Base-by-base conservation (phyloP, 1,140 invertebrate genomes). In the Drosophila miranda region DNA sequence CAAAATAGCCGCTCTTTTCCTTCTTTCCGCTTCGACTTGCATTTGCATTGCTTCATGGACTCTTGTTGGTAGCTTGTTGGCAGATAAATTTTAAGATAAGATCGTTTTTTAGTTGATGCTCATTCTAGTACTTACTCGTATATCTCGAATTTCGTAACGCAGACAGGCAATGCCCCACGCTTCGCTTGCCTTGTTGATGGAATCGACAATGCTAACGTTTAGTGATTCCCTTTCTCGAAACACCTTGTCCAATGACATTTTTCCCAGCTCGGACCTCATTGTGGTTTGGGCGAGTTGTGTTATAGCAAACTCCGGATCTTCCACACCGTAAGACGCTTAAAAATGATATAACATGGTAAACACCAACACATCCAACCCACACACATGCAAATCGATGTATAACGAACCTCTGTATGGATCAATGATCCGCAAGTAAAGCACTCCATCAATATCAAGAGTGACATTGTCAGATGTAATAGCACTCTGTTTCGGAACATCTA, bases 11-110 rank as follows among this genome's bases (percentile, higher is more conserved):
- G 99, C 99, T 87, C 99, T 93, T 91, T 99, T 99, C 89, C 96
- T 96, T 52, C 99, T 92, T 91, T 99, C 99, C 0, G 98, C 98
- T 93, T 99, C 98, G 0, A 99, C 98, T 93, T 99, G 99, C 98
- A 99, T 99, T 92, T 99, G 99, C 99, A 99, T 99, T 5, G 99
- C 99, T 92, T 99, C 98, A 89, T 99, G 97, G 4, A 99, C 97
- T 91, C 97, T 94, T 2, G 92, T 91, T 7, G 99, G 99, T 74
- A 99, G 92, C 77, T 90, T 38, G 34, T 16, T 16, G 16, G 16
- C 34, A 38, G 11, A 38, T 13, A 43, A 30, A 19, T n/a, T 14
- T 8, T 9, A 23, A 9, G 21, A 23, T 28, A 30, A 26, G 14
- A 41, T 16, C 38, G 41, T 9, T 13, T 5, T 54, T 26, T 23